Conservation (phyloP, 2,888 invertebrate species). For the Cancer borealis region DNA sequence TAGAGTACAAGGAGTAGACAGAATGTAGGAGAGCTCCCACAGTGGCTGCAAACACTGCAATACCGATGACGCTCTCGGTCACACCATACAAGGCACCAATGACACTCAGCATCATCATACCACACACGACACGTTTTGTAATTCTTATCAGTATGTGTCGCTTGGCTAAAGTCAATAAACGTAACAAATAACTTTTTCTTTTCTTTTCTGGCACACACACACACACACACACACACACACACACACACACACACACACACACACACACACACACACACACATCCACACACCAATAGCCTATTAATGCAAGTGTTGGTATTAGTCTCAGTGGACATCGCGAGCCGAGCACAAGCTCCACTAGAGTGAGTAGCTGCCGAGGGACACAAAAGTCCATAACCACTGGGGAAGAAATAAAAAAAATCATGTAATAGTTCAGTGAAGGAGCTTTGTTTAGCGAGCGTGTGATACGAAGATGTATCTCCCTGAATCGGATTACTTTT, state of each 20-base stretch:
- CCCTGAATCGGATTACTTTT: not conserved
- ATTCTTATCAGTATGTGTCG: not conserved
- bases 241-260: no score
- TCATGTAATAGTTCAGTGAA: not conserved
- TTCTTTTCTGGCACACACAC: not conserved
- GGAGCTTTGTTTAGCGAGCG: constrained; percentile 22
- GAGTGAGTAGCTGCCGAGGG: not conserved
- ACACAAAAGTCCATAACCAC: not conserved
- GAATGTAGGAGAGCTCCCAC: not conserved
- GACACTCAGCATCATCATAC: constrained; percentile 21
- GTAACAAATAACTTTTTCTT: constrained; percentile 28
- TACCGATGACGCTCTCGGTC: constrained; percentile 6
- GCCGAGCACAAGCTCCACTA: not conserved
- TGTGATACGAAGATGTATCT: constrained; percentile 31
- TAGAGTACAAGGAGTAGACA: not conserved
- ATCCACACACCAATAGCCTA: not conserved
- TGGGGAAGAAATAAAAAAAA: not conserved
- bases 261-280: not conserved
- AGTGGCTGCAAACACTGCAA: not conserved
- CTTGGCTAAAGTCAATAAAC: constrained; percentile 27
- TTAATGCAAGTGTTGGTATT: not conserved
- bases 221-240: no score
- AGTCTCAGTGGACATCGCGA: not conserved
- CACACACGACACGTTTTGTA: not conserved
- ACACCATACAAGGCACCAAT: no score